These are phyloP conservation scores for Antennarius maculatus DNA, from an alignment of 2,797 vertebrate genomes.

Conservation along the genomic window DNA sequence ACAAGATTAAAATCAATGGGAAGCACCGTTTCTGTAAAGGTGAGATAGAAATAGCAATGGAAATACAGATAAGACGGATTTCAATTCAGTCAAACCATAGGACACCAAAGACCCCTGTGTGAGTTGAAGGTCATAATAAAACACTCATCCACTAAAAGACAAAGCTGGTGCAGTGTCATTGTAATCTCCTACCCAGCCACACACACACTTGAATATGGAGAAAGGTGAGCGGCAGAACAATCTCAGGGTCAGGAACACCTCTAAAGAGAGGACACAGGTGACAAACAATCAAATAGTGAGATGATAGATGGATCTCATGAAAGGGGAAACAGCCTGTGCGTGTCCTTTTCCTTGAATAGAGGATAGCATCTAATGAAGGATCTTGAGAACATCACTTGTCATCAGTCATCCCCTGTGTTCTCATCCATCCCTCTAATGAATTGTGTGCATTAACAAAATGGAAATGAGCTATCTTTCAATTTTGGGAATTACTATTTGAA, in stretches of 20 bases:
- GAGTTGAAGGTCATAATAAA: constrained; percentile 41
- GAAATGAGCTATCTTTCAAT: constrained; percentile 23
- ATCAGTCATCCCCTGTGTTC: constrained; percentile 5
- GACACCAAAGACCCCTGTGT: constrained; percentile 5
- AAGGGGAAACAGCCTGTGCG: constrained; percentile 23
- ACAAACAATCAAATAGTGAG: constrained; percentile 58
- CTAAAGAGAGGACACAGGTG: constrained; percentile 40
- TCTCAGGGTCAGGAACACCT: constrained; percentile 47
- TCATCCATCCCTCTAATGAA: constrained; percentile 36
- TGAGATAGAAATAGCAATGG: neutral
- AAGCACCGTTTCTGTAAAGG: constrained; percentile 1
- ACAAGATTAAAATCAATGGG: constrained; percentile 1
- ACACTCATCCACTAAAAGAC: constrained; percentile 32
- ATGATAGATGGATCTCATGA: constrained; percentile 51
- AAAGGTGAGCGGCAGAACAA: constrained; percentile 37
- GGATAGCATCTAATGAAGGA: constrained; percentile 37
- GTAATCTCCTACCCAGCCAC: neutral
- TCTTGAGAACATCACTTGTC: constrained; percentile 25
- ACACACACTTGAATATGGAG: constrained; percentile 11
- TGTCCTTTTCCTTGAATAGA: constrained; percentile 29
- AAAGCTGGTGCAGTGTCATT: constrained; percentile 29
- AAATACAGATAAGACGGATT: neutral
- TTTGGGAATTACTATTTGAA: too few species aligned
- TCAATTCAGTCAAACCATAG: constrained; percentile 1
- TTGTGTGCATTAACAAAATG: constrained; percentile 4